Evolutionary conservation across 2,797 vertebrate species (phyloP).

Genomic region (Amblyraja radiata): DNA sequence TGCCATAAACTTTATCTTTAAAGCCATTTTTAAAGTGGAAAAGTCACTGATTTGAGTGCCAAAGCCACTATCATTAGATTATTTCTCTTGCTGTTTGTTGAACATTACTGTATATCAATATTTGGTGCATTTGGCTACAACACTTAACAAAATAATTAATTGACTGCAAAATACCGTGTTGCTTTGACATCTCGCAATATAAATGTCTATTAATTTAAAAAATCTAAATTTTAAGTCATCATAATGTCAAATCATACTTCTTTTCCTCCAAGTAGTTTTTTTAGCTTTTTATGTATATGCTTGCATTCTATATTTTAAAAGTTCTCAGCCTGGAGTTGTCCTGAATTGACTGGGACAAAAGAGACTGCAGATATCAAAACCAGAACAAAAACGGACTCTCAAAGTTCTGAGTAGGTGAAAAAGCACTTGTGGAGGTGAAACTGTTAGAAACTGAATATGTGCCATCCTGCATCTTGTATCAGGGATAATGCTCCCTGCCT

Average conservation of each 20-base stretch:
- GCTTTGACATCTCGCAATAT: not conserved
- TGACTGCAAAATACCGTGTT: not conserved
- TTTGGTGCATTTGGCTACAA: not conserved
- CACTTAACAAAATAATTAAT: not conserved
- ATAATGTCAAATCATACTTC: not conserved
- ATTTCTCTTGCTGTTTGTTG: not conserved
- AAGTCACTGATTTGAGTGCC: not conserved
- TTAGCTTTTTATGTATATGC: not conserved
- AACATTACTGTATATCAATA: not conserved
- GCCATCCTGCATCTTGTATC: no score
- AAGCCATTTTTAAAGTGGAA: not conserved
- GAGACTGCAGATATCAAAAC: no score
- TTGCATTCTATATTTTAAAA: not conserved
- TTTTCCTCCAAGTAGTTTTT: not conserved
- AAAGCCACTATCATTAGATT: not conserved
- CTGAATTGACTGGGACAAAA: not conserved
- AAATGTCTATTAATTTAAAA: not conserved
- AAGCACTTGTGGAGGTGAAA: no score
- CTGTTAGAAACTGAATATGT: no score
- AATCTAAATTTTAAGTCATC: not conserved
- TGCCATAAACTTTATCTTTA: not conserved
- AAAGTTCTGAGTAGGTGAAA: no score
- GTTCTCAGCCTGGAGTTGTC: not conserved
- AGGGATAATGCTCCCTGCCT: no score
- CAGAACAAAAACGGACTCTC: no score